These are phyloP conservation scores for Gymnarchus niloticus DNA, from an alignment of 2,113 vertebrate species.

Conservation along the genomic window DNA sequence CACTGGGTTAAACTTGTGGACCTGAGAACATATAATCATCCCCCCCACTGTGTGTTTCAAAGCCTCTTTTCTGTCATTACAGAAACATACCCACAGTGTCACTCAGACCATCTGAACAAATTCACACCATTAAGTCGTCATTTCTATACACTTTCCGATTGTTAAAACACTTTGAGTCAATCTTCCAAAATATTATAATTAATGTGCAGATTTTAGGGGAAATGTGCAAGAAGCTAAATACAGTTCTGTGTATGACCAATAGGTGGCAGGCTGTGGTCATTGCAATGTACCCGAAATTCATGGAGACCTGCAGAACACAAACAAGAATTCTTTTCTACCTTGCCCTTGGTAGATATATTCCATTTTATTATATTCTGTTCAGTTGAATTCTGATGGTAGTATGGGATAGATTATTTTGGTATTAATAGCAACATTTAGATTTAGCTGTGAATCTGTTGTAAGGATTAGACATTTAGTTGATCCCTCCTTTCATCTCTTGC, in stretches of 20 bases:
- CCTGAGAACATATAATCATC: not conserved
- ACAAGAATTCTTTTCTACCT: not conserved
- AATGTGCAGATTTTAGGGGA: not conserved
- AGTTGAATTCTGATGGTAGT: not conserved
- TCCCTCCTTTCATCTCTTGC: not conserved
- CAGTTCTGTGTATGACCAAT: constrained; percentile 5
- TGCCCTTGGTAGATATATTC: not conserved
- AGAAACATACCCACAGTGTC: not conserved
- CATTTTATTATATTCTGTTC: not conserved
- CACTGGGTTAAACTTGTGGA: not conserved
- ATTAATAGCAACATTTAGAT: not conserved
- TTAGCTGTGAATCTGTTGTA: not conserved
- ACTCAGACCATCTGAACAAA: not conserved
- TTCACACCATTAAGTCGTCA: not conserved
- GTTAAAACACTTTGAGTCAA: not conserved
- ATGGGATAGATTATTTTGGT: not conserved
- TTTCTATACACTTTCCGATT: not conserved
- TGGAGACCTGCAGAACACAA: not conserved
- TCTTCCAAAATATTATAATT: not conserved
- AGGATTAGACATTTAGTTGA: not conserved
- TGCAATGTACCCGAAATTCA: constrained; percentile 2
- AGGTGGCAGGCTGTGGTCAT: constrained; percentile 20
- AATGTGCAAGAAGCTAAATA: not conserved
- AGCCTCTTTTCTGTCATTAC: not conserved
- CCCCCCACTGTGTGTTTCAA: not conserved